Conservation (phyloP, 1,140 invertebrate species). For the Drosophila pruinosa region DNA sequence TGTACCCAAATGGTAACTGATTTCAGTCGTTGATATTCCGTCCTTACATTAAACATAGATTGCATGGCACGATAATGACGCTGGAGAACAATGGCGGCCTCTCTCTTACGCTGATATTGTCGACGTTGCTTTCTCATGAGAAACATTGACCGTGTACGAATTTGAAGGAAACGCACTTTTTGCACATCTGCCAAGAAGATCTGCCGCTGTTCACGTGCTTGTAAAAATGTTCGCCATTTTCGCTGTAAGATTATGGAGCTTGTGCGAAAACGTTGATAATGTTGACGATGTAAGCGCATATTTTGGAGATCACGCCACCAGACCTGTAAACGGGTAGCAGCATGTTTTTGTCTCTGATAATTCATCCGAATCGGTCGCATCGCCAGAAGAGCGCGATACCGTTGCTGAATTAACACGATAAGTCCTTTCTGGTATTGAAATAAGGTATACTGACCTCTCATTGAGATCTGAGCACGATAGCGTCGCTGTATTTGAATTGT, state of each 20-base stretch:
- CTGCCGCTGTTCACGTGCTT: constrained; percentile 54
- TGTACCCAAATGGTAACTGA: constrained; percentile 74
- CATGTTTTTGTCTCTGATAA: constrained; percentile 38
- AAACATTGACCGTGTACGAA: constrained; percentile 68
- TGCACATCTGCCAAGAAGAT: constrained; percentile 62
- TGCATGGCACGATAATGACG: constrained; percentile 83
- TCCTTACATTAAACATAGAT: constrained; percentile 56
- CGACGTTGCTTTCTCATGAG: constrained; percentile 44
- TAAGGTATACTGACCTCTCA: constrained; percentile 45
- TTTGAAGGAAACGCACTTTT: constrained; percentile 79
- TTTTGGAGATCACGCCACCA: constrained; percentile 62
- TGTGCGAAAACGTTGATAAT: constrained; percentile 54
- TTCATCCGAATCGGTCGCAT: constrained; percentile 43
- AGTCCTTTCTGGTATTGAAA: constrained; percentile 53
- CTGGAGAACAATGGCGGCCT: constrained; percentile 83
- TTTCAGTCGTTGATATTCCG: constrained; percentile 71
- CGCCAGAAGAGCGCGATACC: constrained; percentile 34
- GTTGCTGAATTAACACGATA: constrained; percentile 50
- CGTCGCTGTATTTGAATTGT: constrained; percentile 44
- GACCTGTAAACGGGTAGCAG: constrained; percentile 55
- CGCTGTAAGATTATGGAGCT: constrained; percentile 73
- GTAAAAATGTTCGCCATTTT: constrained; percentile 50
- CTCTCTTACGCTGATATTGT: constrained; percentile 79
- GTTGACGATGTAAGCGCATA: constrained; percentile 51
- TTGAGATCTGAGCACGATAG: constrained; percentile 38